phyloP scores from a whole-genome alignment of 2,113 vertebrate species.

The Rhinoderma darwinii region DNA sequence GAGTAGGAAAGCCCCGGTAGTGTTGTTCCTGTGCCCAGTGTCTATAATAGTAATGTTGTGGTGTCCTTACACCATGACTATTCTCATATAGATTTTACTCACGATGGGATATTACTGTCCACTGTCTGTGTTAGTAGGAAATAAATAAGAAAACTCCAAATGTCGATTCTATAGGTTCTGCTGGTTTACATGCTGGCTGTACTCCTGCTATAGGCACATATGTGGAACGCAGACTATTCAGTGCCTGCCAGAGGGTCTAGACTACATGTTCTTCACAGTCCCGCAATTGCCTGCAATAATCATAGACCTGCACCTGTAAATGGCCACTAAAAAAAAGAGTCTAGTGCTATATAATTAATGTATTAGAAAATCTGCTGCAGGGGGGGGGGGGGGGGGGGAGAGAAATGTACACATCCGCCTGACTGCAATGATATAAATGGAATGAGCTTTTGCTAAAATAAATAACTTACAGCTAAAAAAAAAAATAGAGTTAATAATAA shows the following conservation, averaged over 20 bases:
- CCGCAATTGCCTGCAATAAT: slow-evolving; percentile 58
- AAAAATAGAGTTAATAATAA: neutral
- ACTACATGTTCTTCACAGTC: slow-evolving; percentile 41
- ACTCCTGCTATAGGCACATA: slow-evolving; percentile 28
- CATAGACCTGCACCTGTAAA: slow-evolving; percentile 54
- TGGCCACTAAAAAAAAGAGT: slow-evolving; percentile 39
- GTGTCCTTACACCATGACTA: neutral
- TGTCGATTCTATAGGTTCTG: slow-evolving; percentile 25
- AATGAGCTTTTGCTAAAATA: neutral
- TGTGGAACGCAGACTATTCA: slow-evolving; percentile 49
- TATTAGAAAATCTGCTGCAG: neutral
- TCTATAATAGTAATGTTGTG: neutral
- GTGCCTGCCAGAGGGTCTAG: slow-evolving; percentile 55
- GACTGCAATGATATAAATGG: neutral
- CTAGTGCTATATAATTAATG: slow-evolving; percentile 21
- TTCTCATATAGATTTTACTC: neutral
- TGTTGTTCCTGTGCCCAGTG: neutral
- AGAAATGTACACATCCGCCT: neutral
- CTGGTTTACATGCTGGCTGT: slow-evolving; percentile 14
- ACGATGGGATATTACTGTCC: neutral
- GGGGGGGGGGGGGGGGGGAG: neutral
- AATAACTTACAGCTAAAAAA: neutral
- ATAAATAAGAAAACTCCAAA: neutral
- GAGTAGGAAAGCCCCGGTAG: neutral
- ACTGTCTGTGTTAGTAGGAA: neutral